Percentiles rank a stretch among this genome's conserved stretches.
Conservation (phyloP, 2,797 vertebrate genomes). For the Odontamblyopus rebecca region DNA sequence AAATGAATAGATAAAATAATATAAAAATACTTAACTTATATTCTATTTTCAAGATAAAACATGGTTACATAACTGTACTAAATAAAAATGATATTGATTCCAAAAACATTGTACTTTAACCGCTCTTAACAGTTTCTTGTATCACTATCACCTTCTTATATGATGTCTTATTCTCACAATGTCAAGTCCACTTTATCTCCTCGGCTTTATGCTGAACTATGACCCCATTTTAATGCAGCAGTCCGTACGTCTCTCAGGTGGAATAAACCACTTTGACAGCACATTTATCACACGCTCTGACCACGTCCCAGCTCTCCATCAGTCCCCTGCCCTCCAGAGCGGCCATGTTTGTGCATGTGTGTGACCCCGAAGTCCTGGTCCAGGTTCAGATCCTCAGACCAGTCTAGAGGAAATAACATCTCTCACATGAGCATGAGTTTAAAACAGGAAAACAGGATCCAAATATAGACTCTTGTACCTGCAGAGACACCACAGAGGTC, state of each 20-base stretch:
- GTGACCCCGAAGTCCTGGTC: conserved; percentile 31
- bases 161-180: neutral
- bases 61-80: no score
- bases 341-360: conserved; percentile 16
- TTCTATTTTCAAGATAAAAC: no score
- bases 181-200: neutral
- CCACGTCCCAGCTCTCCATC: conserved; percentile 52
- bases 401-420: conserved; percentile 44
- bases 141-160: neutral
- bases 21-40: no score
- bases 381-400: conserved; percentile 23
- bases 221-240: conserved; percentile 18
- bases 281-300: conserved; percentile 62
- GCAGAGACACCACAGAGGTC: conserved; percentile 22
- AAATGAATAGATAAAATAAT: no score
- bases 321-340: conserved; percentile 25
- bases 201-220: conserved; percentile 9
- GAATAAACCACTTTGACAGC: conserved; percentile 60
- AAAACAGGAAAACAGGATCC: conserved; percentile 42
- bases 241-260: conserved; percentile 43
- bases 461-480: conserved; percentile 37
- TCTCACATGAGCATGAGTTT: conserved; percentile 25
- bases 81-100: no score
- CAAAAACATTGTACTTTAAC: no score
- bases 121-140: neutral